Percentiles rank a stretch among this genome's conserved stretches.
These are phyloP conservation scores for Rotaria sp. DNA, from an alignment of 2,888 invertebrate species.

Conservation along the genomic window DNA sequence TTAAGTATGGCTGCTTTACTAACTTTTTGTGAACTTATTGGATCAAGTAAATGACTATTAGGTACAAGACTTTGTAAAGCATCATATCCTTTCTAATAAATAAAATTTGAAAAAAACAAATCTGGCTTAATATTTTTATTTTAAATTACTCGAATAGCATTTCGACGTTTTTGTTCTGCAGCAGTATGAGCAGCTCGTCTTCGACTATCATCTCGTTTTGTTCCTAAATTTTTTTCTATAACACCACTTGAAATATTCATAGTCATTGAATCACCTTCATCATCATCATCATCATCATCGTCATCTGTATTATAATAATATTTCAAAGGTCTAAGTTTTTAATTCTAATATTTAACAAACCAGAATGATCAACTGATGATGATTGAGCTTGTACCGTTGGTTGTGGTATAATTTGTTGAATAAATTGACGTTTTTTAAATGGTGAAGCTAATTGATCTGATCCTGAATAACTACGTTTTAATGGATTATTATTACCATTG, in stretches of 20 bases:
- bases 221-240: neutral
- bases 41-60: constrained; percentile 38
- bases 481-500: neutral
- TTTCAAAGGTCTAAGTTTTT: neutral
- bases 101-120: too few species aligned
- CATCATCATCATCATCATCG: neutral
- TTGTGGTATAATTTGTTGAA: neutral
- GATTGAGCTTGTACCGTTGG: neutral
- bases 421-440: neutral
- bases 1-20: constrained; percentile 40
- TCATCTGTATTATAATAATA: neutral
- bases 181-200: constrained; percentile 39
- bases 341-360: neutral
- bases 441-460: neutral
- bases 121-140: neutral
- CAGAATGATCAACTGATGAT: neutral
- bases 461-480: neutral
- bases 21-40: constrained; percentile 40
- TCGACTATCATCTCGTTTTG: constrained; percentile 6
- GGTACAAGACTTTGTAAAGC: constrained; percentile 39
- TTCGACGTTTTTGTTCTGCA: constrained; percentile 41
- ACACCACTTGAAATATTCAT: neutral
- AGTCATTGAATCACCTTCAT: neutral
- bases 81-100: constrained; percentile 38
- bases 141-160: constrained; percentile 38